Conservation (phyloP, 2,888 invertebrate genomes). For the Ectemnius lituratus region DNA sequence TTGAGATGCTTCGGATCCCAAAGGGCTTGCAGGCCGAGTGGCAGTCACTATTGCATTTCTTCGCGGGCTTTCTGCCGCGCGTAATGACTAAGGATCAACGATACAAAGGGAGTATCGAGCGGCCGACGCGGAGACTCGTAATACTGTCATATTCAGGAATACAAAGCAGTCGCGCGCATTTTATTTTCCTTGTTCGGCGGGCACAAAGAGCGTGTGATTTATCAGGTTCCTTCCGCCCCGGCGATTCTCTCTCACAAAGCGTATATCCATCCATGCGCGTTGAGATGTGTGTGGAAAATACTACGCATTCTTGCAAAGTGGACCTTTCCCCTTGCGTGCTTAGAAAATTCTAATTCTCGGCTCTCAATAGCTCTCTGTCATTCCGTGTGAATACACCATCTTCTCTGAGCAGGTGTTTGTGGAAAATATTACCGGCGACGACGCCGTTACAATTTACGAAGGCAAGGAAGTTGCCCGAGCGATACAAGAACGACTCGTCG, state of each 20-base stretch:
- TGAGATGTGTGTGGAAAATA: background rate
- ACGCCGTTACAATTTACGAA: background rate
- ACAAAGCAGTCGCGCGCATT: background rate
- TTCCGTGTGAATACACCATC: background rate
- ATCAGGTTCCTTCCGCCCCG: background rate
- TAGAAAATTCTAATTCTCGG: background rate
- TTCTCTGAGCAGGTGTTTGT: background rate
- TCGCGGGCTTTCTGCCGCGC: background rate
- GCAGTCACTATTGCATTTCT: background rate
- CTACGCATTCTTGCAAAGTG: background rate
- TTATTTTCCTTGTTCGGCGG: background rate
- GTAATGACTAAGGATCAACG: background rate
- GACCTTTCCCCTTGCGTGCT: background rate
- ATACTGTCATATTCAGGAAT: background rate
- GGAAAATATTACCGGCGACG: background rate
- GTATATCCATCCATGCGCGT: background rate
- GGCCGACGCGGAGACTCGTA: background rate
- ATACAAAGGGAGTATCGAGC: constrained; percentile 2
- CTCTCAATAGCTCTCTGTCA: background rate
- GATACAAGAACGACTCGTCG: background rate
- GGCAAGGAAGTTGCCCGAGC: background rate
- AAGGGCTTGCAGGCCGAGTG: background rate
- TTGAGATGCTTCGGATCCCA: no score
- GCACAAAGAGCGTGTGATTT: constrained; percentile 2
- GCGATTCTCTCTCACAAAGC: background rate